Base-by-base conservation (phyloP, 2,888 invertebrate species). In the Lydus trimaculatus region DNA sequence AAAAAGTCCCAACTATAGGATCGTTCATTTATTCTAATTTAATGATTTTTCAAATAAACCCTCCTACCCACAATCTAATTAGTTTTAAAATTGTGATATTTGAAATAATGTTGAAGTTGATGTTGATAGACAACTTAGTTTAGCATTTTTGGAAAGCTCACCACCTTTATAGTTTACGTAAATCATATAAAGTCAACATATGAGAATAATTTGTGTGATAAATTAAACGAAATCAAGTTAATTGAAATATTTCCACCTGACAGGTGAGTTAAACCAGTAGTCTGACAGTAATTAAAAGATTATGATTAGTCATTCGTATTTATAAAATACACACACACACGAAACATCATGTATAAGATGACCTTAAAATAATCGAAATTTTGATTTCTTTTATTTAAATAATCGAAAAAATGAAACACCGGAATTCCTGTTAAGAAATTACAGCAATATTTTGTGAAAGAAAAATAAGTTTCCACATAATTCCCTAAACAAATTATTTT, bases 41-140 rank as follows among this genome's bases (percentile, higher is more conserved):
- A 52, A 31, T 58, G 17, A 56, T 65, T 61, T 48, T 65, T 61
- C 48, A 52, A 56, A 36, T 66, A 62, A 39, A 62, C 58, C 58
- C 58, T 58, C 58, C 62, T 62, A 28, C 23, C 43, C 33, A 52
- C 52, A 33, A 52, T 52, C 61, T 39, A 60, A 65, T 65, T 65
- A 65, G 31, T 61, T 28, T 25, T 48, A 43, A 48, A 31, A 62
- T 23, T 31, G 13, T n/a, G 63, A n/a, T n/a, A n/a, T n/a, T n/a
- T n/a, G n/a, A n/a, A n/a, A n/a, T n/a, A n/a, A n/a, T n/a, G n/a
- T n/a, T n/a, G n/a, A n/a, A n/a, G 48, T 20, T 48, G 15, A 15
- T 48, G 20, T 48, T 48, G 20, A 48, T 11, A 52, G 20, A 48
- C 20, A 48, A 48, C 17, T 48, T 48, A 6, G 20, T 48, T 52